These are phyloP conservation scores for Lepus timidus DNA, from an alignment of 2,113 vertebrate genomes.

Conservation along the genomic window DNA sequence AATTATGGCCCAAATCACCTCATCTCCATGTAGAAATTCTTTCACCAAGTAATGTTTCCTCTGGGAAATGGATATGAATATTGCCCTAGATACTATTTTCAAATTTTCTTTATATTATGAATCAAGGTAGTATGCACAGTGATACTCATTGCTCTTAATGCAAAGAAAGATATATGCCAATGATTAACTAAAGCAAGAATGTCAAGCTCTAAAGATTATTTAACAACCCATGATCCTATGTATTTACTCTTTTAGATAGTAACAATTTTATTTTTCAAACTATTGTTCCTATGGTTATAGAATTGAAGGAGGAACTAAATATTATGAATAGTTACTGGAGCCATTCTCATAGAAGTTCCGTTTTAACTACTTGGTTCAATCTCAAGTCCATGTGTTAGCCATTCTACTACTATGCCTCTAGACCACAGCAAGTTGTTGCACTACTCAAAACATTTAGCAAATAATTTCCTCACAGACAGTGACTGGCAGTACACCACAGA, in stretches of 20 bases:
- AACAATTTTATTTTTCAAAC: conserved; percentile 29
- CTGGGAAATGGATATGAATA: conserved; percentile 6
- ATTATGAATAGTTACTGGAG: neutral
- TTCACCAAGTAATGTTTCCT: conserved; percentile 13
- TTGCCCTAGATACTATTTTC: neutral
- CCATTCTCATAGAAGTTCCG: neutral
- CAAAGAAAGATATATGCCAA: neutral
- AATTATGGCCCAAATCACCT: neutral
- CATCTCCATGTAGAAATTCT: neutral
- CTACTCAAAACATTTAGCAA: neutral
- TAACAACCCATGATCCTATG: neutral
- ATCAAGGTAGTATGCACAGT: neutral
- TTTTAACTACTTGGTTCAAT: conserved; percentile 1
- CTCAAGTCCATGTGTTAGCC: neutral
- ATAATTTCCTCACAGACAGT: neutral
- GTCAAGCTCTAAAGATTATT: neutral
- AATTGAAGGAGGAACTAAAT: neutral
- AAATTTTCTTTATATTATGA: neutral
- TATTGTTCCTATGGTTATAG: conserved; percentile 5
- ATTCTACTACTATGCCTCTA: neutral
- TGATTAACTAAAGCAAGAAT: conserved; percentile 17
- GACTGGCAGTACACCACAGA: neutral
- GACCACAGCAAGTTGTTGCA: neutral
- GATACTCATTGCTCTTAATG: neutral
- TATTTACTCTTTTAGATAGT: neutral